Evolutionary conservation across 2,113 vertebrate species (phyloP), one percentile per base, ranked within the genome.

Genomic region (Triplophysa tibetana): DNA sequence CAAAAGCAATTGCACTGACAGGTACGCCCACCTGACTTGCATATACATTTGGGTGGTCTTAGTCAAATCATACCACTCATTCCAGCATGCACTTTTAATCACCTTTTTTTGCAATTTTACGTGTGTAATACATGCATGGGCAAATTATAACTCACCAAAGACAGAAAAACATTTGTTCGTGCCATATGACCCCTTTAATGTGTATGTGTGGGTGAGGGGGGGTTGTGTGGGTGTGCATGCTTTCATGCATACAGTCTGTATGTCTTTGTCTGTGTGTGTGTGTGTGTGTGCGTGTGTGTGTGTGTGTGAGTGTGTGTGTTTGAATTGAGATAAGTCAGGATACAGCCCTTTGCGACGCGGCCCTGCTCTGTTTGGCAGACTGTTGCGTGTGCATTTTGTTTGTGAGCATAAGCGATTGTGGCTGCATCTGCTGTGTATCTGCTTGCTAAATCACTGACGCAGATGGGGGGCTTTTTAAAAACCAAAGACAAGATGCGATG

Each of bases 401-500:
- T 78, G 38, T 65, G 21, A 48, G 33, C 9, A 62, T 75, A 67
- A 85, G 81, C 52, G 78, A 84, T 85, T 78, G 72, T 84, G 78
- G 86, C 65, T 0, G 78, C 78, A 80, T 85, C 84, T 84, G 82
- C 87, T 89, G 87, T 83, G 85, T 78, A 64, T 83, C 82, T 86
- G 81, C 80, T 72, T 45, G 17, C 70, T 17, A 29, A 60, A 29
- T 65, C 88, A 84, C 62, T 70, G 76, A 89, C 87, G 89, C 90
- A 90, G 88, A 91, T 89, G 91, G 89, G 89, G 86, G 83, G 85
- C 48, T 89, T 85, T 89, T 90, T 84, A 87, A 84, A 84, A 84
- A 88, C 84, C 88, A 83, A 79, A 86, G 82, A 87, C 84, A 85
- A 87, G 88, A 87, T 88, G 88, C 85, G 86, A 88, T 89, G 87